Evolutionary conservation across 1,140 invertebrate species (phyloP), one percentile per base, ranked within the genome.

Genomic region (Anastrepha obliqua): DNA sequence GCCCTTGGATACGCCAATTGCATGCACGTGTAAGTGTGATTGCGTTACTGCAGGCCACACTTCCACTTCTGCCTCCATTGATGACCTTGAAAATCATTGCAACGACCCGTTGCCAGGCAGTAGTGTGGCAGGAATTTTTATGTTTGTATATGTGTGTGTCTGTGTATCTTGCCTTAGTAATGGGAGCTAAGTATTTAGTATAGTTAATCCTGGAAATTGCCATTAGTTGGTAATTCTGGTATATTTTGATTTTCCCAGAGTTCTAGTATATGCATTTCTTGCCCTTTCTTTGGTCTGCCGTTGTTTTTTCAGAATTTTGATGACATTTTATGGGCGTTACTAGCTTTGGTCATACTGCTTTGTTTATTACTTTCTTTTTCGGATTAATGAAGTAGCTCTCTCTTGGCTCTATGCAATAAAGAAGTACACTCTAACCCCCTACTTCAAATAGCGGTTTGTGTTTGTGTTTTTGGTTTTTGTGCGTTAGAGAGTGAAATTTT

Each of bases 1-100:
- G 67, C 15, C 11, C 42, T 74, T 70, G 70, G 9, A 17, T 17
- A 47, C 7, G 44, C 7, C 42, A 39, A 39, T 44, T 17, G 11
- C 2, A 2, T 70, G 67, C 9, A 11, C 9, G n/a, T 29, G n/a
- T 81, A 29, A 55, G 74, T 55, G 47, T 55, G 42, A 29, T 3
- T 70, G 67, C 44, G 39, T 47, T 29, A 29, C 4, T 70, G n/a
- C 2, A 55, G 0, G 9, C 5, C 9, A n/a, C n/a, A 81, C 44
- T 81, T 81, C 44, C 47, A 6, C 47, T 55, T 55, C 11, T 55
- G 29, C 29, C 29, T 29, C 29, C 29, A 55, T 17, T 9, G 74
- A 20, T 81, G 74, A 55, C 74, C 74, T 81, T 81, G 74, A 81
- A 81, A 74, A 58, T 20, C 8, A n/a, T 55, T 81, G 74, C 74